Percentiles rank a stretch among this genome's conserved stretches.
Evolutionary conservation across 2,113 vertebrate species (phyloP).

Genomic region (Aspidoscelis tigris): DNA sequence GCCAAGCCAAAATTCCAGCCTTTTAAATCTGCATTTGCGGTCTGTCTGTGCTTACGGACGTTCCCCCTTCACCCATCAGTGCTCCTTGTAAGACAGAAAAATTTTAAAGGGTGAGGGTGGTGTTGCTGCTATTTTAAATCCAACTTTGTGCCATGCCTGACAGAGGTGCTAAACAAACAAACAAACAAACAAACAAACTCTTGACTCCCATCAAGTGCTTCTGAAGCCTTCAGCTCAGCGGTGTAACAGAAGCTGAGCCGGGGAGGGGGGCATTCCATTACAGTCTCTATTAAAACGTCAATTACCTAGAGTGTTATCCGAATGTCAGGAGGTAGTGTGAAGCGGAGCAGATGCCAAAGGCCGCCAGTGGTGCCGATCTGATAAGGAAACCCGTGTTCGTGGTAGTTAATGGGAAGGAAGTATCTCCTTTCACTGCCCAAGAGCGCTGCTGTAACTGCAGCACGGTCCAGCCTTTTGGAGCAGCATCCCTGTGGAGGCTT

Average conservation of each 20-base stretch:
- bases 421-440: slow-evolving; percentile 20
- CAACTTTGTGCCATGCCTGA: background rate
- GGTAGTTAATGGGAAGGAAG: accelerated
- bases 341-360: accelerated
- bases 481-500: no score
- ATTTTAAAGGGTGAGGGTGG: no score
- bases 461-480: no score
- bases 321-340: accelerated
- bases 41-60: no score
- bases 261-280: background rate
- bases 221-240: background rate
- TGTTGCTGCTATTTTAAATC: no score
- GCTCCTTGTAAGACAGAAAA: no score
- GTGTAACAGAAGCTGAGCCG: background rate
- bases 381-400: background rate
- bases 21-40: no score
- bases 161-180: background rate
- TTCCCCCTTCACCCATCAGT: no score
- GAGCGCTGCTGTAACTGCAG: background rate
- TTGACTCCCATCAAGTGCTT: background rate
- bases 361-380: accelerated
- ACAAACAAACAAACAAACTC: background rate
- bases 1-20: no score
- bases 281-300: accelerated
- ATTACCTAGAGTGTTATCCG: accelerated